These are phyloP conservation scores for Ptilodon capucinus DNA, from an alignment of 2,888 invertebrate genomes.

Conservation along the genomic window DNA sequence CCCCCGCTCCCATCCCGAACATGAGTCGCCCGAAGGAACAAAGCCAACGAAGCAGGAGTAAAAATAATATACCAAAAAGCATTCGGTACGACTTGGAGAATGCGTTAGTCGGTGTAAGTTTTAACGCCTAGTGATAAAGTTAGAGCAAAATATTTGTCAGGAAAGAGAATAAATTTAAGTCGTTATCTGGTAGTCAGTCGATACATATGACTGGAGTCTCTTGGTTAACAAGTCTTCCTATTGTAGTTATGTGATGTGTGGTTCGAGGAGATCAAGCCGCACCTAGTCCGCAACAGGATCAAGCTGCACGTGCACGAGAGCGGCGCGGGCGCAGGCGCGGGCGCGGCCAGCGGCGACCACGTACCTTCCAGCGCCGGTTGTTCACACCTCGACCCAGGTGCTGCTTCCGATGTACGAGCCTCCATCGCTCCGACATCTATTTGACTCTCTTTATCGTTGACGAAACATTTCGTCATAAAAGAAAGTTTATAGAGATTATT, in stretches of 20 bases:
- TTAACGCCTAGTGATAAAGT: slow-evolving; percentile 5
- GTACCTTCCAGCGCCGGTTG: slow-evolving; percentile 42
- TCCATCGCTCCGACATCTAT: slow-evolving; percentile 33
- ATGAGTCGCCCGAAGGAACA: slow-evolving; percentile 23
- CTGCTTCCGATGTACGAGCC: slow-evolving; percentile 72
- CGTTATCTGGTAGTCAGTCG: too few species aligned
- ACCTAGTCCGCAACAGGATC: slow-evolving; percentile 67
- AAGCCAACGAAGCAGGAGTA: slow-evolving; percentile 42
- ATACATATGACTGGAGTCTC: too few species aligned
- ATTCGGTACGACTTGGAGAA: slow-evolving; percentile 70
- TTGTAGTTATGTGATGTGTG: slow-evolving; percentile 72
- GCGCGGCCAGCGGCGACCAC: slow-evolving; percentile 44
- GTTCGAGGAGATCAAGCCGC: slow-evolving; percentile 76
- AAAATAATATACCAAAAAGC: slow-evolving; percentile 58
- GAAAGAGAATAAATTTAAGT: too few species aligned
- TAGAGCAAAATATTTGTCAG: slow-evolving; percentile 5
- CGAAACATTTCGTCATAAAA: background rate
- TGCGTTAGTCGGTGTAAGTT: slow-evolving; percentile 68
- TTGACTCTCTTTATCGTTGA: background rate
- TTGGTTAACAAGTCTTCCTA: background rate
- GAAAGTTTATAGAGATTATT: background rate
- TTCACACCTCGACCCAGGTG: slow-evolving; percentile 73
- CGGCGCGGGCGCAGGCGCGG: slow-evolving; percentile 20
- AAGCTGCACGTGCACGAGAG: slow-evolving; percentile 63
- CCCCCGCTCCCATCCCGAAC: slow-evolving; percentile 27